Conservation (phyloP, 2,797 vertebrate genomes). For the Phaenicophaeus curvirostris region DNA sequence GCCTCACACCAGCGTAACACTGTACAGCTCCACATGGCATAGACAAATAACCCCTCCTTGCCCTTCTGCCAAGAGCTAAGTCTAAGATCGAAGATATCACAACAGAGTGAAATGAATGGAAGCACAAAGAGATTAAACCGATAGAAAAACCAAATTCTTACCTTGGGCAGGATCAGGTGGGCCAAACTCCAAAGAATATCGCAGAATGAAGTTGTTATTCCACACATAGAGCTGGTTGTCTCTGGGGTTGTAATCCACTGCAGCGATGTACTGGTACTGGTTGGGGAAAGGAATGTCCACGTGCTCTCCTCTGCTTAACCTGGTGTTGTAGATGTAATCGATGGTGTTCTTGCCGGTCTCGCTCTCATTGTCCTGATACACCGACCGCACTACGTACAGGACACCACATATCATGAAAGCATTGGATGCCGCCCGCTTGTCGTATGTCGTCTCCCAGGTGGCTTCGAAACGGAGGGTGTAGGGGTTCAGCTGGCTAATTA, state of each 20-base stretch:
- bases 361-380: constrained; percentile 98
- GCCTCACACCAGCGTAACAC: background rate
- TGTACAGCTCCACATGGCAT: background rate
- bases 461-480: constrained; percentile 98
- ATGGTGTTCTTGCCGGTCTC: constrained; percentile 95
- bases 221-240: constrained; percentile 99
- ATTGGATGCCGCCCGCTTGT: constrained; percentile 98
- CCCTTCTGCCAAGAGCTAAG: background rate
- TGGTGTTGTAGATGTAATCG: constrained; percentile 97
- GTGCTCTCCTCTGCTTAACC: constrained; percentile 89
- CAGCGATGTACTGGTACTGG: constrained; percentile 98
- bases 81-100: background rate
- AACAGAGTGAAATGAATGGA: background rate
- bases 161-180: constrained; percentile 97
- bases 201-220: constrained; percentile 99
- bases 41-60: background rate
- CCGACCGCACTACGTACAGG: constrained; percentile 95
- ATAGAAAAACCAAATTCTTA: constrained; percentile 73
- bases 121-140: background rate
- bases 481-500: constrained; percentile 97
- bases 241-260: constrained; percentile 99
- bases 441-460: constrained; percentile 95
- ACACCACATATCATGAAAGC: constrained; percentile 99
- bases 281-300: constrained; percentile 97
- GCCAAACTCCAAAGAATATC: constrained; percentile 95